Evolutionary conservation across 2,113 vertebrate genomes (phyloP), one percentile per base, ranked within the genome.

Genomic region (Bucco capensis): DNA sequence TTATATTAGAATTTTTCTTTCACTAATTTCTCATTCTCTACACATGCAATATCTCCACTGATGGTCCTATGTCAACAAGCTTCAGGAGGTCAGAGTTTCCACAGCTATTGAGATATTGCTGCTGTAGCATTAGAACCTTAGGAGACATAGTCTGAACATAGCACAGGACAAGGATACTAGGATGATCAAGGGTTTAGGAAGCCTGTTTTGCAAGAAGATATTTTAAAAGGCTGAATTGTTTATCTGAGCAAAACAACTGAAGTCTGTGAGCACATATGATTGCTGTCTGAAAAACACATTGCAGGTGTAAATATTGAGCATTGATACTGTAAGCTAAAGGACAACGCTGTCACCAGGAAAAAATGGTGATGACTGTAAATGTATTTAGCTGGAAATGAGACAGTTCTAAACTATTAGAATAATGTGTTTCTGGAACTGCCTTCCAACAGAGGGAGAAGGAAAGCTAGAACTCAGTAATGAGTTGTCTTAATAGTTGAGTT

Each of bases 281-380:
- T 64, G 38, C 65, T 95, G 72, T 83, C 72, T 92, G 10, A 51
- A 86, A 88, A 80, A 30, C 21, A 58, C 64, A 74, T 46, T 66
- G 47, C 51, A 42, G 60, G 64, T 88, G 85, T 89, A 92, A 85
- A 94, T 88, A 91, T 17, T 65, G 75, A 91, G 47, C 27, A 42
- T 27, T 77, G 79, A 81, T 81, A 47, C 27, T 54, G 56, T n/a
- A 70, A 86, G 72, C 8, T 90, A 94, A 93, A 93, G 90, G 86
- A 95, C 88, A 94, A 44, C 47, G 44, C 65, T 92, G 86, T 77
- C 86, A 88, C 19, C 31, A 31, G 47, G n/a, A 16, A 66, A 93
- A 79, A 96, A 91, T 60, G 35, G 23, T 80, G 72, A 67, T 88
- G 80, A 35, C 30, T 92, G 31, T 9, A 88, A 90, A 86, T 58